Evolutionary conservation across 2,797 vertebrate genomes (phyloP).

Genomic region (Australoheros facetus): DNA sequence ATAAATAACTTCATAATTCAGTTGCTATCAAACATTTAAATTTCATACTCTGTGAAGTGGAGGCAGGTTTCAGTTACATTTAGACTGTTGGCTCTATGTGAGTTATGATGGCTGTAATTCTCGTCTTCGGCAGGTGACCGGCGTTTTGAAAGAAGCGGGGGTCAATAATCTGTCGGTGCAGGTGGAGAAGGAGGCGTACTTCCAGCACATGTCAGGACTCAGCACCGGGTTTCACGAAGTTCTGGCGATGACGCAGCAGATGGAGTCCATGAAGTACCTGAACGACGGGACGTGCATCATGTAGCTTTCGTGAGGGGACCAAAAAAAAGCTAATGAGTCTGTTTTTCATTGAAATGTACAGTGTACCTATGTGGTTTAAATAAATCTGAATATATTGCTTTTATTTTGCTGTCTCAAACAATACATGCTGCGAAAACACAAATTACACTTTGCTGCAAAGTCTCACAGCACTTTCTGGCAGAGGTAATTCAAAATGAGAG

Average conservation of each 20-base stretch:
- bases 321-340: constrained; percentile 28
- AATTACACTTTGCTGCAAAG: not conserved
- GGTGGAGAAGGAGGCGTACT: constrained; percentile 98
- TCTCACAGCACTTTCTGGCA: not conserved
- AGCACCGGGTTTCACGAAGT: constrained; percentile 96
- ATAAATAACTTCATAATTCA: not conserved
- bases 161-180: constrained; percentile 96
- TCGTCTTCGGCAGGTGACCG: constrained; percentile 84
- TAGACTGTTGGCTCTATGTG: not conserved
- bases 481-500: not conserved
- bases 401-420: constrained; percentile 13
- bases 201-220: constrained; percentile 98
- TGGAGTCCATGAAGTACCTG: constrained; percentile 93
- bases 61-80: not conserved
- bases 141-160: constrained; percentile 92
- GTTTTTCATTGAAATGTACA: constrained; percentile 65
- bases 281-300: constrained; percentile 96
- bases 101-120: not conserved
- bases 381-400: constrained; percentile 73
- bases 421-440: too few species aligned
- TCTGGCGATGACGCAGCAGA: constrained; percentile 94
- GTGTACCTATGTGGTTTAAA: constrained; percentile 61
- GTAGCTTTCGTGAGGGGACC: constrained; percentile 77
- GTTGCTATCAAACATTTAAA: not conserved
- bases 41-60: not conserved